Percentiles rank a stretch among this genome's conserved stretches.
Conservation (phyloP, 2,888 invertebrate species). For the Synanthedon myopaeformis region DNA sequence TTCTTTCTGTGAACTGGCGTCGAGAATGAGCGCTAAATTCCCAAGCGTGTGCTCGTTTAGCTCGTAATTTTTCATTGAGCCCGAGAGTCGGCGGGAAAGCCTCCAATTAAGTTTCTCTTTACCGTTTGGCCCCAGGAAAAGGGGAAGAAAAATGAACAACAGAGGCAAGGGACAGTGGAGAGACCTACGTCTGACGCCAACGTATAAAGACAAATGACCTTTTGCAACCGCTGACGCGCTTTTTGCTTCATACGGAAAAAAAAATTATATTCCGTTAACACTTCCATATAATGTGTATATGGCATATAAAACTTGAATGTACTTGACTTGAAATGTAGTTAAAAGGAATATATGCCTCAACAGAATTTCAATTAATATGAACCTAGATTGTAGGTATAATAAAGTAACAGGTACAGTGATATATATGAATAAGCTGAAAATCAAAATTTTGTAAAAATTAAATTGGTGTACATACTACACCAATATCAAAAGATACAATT, state of each 20-base stretch:
- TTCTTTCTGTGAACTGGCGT: constrained; percentile 41
- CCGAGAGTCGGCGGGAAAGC: constrained; percentile 61
- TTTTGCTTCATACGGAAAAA: constrained; percentile 1
- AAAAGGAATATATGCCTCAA: no score
- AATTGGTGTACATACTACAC: no score
- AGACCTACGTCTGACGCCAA: constrained; percentile 17
- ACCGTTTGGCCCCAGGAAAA: constrained; percentile 50
- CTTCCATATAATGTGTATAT: background rate
- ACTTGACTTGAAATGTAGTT: no score
- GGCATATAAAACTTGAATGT: no score
- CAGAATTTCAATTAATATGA: no score
- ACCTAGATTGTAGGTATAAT: no score
- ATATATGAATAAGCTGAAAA: no score
- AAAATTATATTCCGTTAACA: background rate
- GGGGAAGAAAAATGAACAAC: constrained; percentile 64
- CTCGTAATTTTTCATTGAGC: constrained; percentile 71
- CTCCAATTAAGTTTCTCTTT: constrained; percentile 71
- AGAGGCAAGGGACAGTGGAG: constrained; percentile 46
- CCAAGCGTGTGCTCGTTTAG: constrained; percentile 64
- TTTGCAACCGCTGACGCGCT: constrained; percentile 11
- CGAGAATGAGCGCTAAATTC: constrained; percentile 56
- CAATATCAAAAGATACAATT: no score
- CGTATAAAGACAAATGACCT: constrained; percentile 43
- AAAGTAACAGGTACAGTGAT: no score
- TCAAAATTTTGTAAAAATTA: no score